These are phyloP conservation scores for Aphelenchoides fujianensis DNA, from an alignment of 1,140 invertebrate species.

Conservation along the genomic window DNA sequence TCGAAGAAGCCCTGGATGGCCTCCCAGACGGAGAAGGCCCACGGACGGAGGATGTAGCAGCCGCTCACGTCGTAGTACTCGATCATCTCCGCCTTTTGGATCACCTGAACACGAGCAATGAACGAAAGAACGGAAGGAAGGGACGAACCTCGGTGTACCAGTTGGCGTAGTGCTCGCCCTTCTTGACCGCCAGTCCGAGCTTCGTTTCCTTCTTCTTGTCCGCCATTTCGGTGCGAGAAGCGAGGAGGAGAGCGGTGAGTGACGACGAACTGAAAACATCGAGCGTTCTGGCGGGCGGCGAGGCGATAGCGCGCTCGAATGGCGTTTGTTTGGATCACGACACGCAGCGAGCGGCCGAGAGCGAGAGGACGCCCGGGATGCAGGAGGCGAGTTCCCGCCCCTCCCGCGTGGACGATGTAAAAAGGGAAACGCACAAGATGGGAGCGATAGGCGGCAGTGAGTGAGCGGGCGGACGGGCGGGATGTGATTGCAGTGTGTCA, in stretches of 20 bases:
- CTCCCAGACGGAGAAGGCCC: conserved; percentile 96
- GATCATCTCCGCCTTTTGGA: conserved; percentile 96
- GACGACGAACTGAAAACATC: too few relatives aligned
- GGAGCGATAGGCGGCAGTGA: not conserved
- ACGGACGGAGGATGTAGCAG: conserved; percentile 94
- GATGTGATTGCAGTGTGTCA: not conserved
- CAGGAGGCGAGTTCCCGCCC: not conserved
- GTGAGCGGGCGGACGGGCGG: not conserved
- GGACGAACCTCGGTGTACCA: conserved; percentile 86
- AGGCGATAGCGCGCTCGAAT: not conserved
- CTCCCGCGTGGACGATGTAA: not conserved
- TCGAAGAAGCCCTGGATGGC: conserved; percentile 84
- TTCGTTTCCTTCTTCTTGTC: conserved; percentile 76
- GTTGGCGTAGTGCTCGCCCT: conserved; percentile 86
- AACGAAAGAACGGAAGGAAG: conserved; percentile 19
- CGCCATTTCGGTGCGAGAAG: conserved; percentile 66
- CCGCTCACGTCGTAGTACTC: conserved; percentile 99
- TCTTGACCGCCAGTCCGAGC: conserved; percentile 85
- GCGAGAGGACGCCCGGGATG: not conserved
- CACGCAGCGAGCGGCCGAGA: too few relatives aligned
- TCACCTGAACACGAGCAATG: conserved; percentile 68
- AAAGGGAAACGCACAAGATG: not conserved
- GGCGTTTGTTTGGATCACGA: not conserved
- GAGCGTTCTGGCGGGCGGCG: too few relatives aligned
- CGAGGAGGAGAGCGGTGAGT: too few relatives aligned